Conservation (phyloP, 2,888 invertebrate genomes). For the Gasteruption jaculator region DNA sequence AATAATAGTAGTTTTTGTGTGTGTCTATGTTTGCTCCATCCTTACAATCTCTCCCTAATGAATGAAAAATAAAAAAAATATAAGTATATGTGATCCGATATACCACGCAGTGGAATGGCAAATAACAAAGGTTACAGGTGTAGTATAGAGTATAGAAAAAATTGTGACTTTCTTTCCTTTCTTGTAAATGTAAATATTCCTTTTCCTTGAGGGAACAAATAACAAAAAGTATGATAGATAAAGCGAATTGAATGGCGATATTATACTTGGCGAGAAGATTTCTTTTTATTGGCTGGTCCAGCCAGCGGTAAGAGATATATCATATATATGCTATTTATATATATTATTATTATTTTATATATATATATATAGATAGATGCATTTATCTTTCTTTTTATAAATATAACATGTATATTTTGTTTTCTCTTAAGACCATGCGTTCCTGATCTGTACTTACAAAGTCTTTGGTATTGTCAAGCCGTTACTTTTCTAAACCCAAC, state of each 20-base stretch:
- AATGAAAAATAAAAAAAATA: no score
- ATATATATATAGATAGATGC: conserved; percentile 24
- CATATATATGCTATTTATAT: no score
- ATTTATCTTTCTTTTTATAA: conserved; percentile 17
- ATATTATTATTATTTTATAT: conserved; percentile 8
- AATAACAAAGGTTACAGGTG: neutral
- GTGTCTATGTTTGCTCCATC: no score
- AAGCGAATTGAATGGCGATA: conserved; percentile 18
- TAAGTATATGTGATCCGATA: no score
- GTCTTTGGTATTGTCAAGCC: conserved; percentile 38
- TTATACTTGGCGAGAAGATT: conserved; percentile 31
- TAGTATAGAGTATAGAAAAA: conserved; percentile 20
- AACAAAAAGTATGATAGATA: conserved; percentile 25
- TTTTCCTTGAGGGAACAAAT: conserved; percentile 18
- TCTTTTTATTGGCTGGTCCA: conserved; percentile 37
- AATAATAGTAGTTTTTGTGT: no score
- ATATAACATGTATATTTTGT: conserved; percentile 1
- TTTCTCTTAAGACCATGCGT: conserved; percentile 28
- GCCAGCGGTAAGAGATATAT: conserved; percentile 36
- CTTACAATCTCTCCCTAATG: no score
- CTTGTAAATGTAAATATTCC: conserved; percentile 4
- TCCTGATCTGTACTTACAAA: conserved; percentile 26
- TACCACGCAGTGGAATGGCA: no score
- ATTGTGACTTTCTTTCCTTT: conserved; percentile 14
- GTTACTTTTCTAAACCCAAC: conserved; percentile 19